Base-by-base conservation (phyloP, 2,797 vertebrate genomes). In the Sebastiscus tertius region DNA sequence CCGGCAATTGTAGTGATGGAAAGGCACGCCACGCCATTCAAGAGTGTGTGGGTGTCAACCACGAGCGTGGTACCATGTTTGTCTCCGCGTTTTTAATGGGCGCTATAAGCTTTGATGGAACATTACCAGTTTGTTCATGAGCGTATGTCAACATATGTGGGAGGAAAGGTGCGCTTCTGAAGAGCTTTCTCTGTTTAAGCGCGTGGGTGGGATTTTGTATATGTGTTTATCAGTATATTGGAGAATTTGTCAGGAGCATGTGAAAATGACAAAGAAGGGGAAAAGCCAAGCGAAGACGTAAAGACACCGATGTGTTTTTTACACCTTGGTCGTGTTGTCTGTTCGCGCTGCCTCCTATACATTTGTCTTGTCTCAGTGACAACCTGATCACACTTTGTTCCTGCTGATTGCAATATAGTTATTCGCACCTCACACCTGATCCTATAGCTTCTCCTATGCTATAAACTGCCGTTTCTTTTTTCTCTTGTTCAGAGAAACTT, bases 91-190 rank as follows among this genome's bases (percentile, higher is more conserved):
- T 90, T 91, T 91, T 90, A 92, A 93, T 89, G 89, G 89, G 72
- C 49, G 88, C 92, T 82, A 85, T 92, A 92, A 89, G 92, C 91
- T 93, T 92, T 92, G 91, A 93, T 93, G 91, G 93, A 92, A 92
- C 94, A 93, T 94, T 94, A 93, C 81, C 87, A 87, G 91, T 92
- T 92, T 91, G 91, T 93, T 91, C 90, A 80, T 88, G 90, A 88
- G 86, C 84, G 68, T 79, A 87, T 90, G 91, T 93, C 89, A 93
- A 93, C 92, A 92, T 83, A 92, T 83, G 94, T 95, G 94, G 95
- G 95, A 86, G 94, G 92, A 90, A 91, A 92, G 94, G 94, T 95
- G 84, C 72, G 85, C 85, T 88, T 91, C 81, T 93, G 86, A 91
- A 94, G 92, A 90, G 86, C 90, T 90, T 92, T 94, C 90, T 93